These are phyloP conservation scores for Anthonomus grandis DNA, from an alignment of 1,140 invertebrate genomes.

Conservation along the genomic window DNA sequence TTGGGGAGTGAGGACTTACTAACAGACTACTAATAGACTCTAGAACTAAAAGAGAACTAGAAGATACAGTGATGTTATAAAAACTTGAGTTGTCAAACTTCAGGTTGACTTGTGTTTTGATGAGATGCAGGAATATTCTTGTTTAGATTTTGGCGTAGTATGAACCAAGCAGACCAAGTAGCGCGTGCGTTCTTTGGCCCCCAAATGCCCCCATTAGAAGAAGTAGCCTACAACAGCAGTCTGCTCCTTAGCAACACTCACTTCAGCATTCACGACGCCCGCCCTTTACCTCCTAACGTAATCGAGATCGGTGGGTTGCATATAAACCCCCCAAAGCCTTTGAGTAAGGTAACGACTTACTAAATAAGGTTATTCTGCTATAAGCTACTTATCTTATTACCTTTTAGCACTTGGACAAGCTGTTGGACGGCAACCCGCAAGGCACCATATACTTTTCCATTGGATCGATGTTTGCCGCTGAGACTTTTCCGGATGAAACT, in stretches of 20 bases:
- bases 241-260: conserved; percentile 45
- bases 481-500: conserved; percentile 42
- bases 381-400: conserved; percentile 2
- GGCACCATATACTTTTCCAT: conserved; percentile 52
- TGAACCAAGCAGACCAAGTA: no score
- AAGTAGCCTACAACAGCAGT: conserved; percentile 32
- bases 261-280: conserved; percentile 42
- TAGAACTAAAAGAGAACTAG: no score
- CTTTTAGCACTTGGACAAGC: conserved; percentile 39
- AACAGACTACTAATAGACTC: no score
- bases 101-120: no score
- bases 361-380: conserved; percentile 1
- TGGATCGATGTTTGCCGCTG: conserved; percentile 47
- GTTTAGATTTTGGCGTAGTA: no score
- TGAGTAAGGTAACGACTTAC: conserved; percentile 23
- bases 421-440: conserved; percentile 30
- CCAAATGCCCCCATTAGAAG: conserved; percentile 31
- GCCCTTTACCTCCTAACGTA: conserved; percentile 46
- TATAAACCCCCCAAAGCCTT: conserved; percentile 31
- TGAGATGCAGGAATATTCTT: no score
- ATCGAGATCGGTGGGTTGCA: conserved; percentile 44
- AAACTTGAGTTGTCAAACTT: no score
- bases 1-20: no score
- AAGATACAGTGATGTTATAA: no score
- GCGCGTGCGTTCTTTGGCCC: conserved; percentile 39